phyloP scores from a whole-genome alignment of 2,797 vertebrate genomes.

The Enteromius unitaeniatus region DNA sequence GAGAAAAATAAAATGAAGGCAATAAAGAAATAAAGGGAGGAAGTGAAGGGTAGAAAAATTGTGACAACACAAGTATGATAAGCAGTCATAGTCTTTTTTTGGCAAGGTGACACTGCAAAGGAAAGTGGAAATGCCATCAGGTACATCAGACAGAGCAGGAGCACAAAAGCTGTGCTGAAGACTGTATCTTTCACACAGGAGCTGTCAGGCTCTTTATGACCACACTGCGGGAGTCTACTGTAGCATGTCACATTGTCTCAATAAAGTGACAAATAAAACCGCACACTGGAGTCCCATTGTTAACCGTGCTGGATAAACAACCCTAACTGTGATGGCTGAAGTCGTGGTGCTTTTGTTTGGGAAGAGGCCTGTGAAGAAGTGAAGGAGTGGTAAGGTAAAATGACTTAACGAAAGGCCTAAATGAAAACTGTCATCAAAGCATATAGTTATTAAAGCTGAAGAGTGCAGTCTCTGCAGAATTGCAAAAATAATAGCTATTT shows the following conservation, averaged over 20 bases:
- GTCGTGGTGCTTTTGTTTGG: not conserved
- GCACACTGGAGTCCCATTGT: conserved; percentile 76
- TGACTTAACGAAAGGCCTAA: not conserved
- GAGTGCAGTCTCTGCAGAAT: not conserved
- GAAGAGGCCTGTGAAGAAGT: not conserved
- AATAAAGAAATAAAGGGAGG: conserved; percentile 32
- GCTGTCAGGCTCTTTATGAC: conserved; percentile 72
- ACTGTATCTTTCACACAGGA: conserved; percentile 58
- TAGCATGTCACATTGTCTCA: conserved; percentile 77
- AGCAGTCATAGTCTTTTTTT: conserved; percentile 60
- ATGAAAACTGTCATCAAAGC: not conserved
- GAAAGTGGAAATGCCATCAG: conserved; percentile 66
- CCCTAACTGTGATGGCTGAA: conserved; percentile 64
- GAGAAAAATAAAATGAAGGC: not conserved
- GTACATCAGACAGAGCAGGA: conserved; percentile 59
- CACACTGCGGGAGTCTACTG: conserved; percentile 69
- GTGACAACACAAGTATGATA: conserved; percentile 51
- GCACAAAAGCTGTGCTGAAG: conserved; percentile 53
- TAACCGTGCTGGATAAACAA: conserved; percentile 70
- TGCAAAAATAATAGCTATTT: not conserved
- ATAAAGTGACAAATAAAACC: conserved; percentile 84
- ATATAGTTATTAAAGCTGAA: not conserved
- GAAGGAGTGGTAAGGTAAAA: not conserved
- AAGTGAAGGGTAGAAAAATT: conserved; percentile 45
- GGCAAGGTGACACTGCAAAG: conserved; percentile 66